These are phyloP conservation scores for Fukomys damarensis DNA, from an alignment of 2,113 vertebrate species.

Conservation along the genomic window DNA sequence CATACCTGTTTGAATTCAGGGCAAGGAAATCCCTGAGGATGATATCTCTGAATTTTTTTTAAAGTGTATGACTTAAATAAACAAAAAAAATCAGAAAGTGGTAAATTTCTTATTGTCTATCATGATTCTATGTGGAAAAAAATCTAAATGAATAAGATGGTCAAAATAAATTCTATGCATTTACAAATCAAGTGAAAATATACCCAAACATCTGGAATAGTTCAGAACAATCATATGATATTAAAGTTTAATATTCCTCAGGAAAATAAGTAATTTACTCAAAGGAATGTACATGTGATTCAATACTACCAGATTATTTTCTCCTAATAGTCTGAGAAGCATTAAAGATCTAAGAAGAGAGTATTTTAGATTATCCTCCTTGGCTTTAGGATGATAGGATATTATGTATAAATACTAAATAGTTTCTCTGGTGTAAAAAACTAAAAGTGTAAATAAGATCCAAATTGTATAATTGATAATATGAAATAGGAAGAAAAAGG, in stretches of 20 bases:
- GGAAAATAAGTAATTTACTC: constrained; percentile 53
- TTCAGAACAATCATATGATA: constrained; percentile 16
- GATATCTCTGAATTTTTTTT: not conserved
- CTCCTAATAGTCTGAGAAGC: not conserved
- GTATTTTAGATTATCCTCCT: not conserved
- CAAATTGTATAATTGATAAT: no score
- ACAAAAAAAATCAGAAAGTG: not conserved
- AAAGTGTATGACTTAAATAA: not conserved
- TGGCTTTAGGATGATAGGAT: not conserved
- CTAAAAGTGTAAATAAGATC: no score
- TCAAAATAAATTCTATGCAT: not conserved
- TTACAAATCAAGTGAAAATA: constrained; percentile 27
- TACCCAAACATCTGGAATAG: not conserved
- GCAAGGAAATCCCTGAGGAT: not conserved
- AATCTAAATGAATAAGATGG: not conserved
- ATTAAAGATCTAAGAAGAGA: not conserved
- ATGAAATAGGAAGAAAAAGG: no score
- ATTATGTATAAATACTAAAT: no score
- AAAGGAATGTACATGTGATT: constrained; percentile 54
- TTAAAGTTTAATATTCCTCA: constrained; percentile 67
- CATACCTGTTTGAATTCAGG: not conserved
- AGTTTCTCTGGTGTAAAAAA: no score
- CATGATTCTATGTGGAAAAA: not conserved
- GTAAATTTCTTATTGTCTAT: not conserved
- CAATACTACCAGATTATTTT: constrained; percentile 66